phyloP scores from a whole-genome alignment of 2,797 vertebrate species.

The Hoplostethus atlanticus region DNA sequence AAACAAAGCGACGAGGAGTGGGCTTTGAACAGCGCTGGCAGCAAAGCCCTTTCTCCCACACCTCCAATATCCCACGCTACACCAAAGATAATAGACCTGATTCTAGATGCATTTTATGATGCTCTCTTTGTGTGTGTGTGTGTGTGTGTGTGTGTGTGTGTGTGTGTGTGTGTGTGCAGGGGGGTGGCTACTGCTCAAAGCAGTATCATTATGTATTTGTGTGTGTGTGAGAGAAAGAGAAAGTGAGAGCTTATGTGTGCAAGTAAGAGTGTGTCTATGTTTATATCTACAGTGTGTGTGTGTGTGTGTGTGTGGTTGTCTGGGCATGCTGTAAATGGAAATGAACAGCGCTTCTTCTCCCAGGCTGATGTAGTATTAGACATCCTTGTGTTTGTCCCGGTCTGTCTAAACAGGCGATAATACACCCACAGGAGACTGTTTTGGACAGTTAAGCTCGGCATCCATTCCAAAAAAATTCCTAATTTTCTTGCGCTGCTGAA shows the following conservation, averaged over 20 bases:
- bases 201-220: constrained; percentile 17
- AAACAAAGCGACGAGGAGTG: constrained; percentile 45
- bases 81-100: constrained; percentile 49
- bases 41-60: constrained; percentile 26
- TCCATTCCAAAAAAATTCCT: background rate
- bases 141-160: constrained; percentile 7
- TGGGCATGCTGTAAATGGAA: background rate
- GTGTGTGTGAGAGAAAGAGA: constrained; percentile 3
- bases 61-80: constrained; percentile 29
- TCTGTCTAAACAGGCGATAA: background rate
- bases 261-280: background rate
- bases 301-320: background rate
- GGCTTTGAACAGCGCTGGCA: constrained; percentile 48
- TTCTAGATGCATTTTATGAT: constrained; percentile 41
- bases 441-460: background rate
- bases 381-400: constrained; percentile 4
- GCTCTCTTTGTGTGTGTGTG: constrained; percentile 5
- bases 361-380: background rate
- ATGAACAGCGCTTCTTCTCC: constrained; percentile 19
- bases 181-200: background rate
- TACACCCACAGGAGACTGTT: too few species aligned
- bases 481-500: background rate
- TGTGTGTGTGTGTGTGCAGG: constrained; percentile 2
- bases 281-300: constrained; percentile 10
- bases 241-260: background rate